Percentiles rank a stretch among this genome's conserved stretches.
Conservation (phyloP, 2,888 invertebrate species). For the Volucella zonaria region DNA sequence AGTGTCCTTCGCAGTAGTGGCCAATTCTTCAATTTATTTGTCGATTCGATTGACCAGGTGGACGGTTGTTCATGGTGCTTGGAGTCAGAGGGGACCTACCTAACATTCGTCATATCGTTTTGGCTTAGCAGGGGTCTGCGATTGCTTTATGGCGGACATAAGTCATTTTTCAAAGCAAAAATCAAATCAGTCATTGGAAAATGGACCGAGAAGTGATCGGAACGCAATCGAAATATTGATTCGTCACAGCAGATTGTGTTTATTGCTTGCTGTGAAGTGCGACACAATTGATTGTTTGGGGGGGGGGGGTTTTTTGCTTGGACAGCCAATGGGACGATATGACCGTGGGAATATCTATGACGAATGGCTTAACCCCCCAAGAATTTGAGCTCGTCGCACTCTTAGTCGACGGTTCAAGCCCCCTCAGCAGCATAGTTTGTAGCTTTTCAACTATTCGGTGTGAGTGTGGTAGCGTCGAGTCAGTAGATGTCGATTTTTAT, state of each 20-base stretch:
- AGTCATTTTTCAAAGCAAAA: constrained; percentile 57
- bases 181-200: constrained; percentile 53
- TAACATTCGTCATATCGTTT: constrained; percentile 62
- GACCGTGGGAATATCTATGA: no score
- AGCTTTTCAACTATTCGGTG: no score
- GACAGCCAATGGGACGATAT: no score
- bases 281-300: constrained; percentile 67
- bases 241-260: constrained; percentile 58
- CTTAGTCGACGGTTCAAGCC: no score
- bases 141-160: constrained; percentile 22
- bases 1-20: constrained; percentile 66
- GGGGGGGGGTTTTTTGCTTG: not conserved
- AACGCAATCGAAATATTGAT: constrained; percentile 54
- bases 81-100: not conserved
- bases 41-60: not conserved
- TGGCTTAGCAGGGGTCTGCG: constrained; percentile 66
- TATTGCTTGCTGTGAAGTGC: constrained; percentile 65
- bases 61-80: not conserved
- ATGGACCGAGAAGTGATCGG: constrained; percentile 30
- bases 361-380: no score
- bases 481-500: no score
- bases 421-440: no score
- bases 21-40: constrained; percentile 68
- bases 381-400: no score
- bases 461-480: no score